Evolutionary conservation across 1,140 invertebrate species (phyloP), one percentile per base, ranked within the genome.

Genomic region (Yoshiicerus persimilis): DNA sequence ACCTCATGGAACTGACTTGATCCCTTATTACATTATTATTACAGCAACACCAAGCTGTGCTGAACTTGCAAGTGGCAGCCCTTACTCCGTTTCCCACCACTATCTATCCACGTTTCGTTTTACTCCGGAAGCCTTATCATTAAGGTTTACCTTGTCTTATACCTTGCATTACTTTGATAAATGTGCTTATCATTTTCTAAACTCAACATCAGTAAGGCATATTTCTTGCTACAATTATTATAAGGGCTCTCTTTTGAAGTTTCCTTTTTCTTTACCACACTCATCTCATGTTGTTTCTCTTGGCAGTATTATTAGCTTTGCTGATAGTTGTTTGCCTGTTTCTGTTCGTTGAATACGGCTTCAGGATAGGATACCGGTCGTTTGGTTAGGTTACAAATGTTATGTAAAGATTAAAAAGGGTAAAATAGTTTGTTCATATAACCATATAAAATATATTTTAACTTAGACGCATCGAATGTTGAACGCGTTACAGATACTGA

Each of bases 121-220:
- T 25, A 70, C 56, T 86, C 85, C 85, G 85, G 85, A 86, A 86
- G 85, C 85, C 85, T 86, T 56, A 66, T 86, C 85, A 86, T 86
- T 86, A 86, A 23, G 27, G 85, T 86, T 34, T 36, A 20, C 64
- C 62, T 25, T 86, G 23, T 86, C 56, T 25, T 47, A 32, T 32
- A 80, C n/a, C 75, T 32, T n/a, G 20, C 20, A 80, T 80, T 80
- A 36, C 75, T 80, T n/a, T 80, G 30, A 80, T 36, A 80, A 27
- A 70, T 70, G 64, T 80, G 66, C 66, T 70, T 30, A 27, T 70
- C 25, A 80, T 80, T 30, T 36, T 13, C 30, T n/a, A 56, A 56
- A n/a, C 47, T 56, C 47, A n/a, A n/a, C n/a, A n/a, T n/a, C n/a
- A 4, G 13, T 56, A 80, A 34, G 32, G 75, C 38, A n/a, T 9